Percentiles rank a stretch among this genome's conserved stretches.
phyloP scores from a whole-genome alignment of 2,888 invertebrate species.

The Thymelicus sylvestris region DNA sequence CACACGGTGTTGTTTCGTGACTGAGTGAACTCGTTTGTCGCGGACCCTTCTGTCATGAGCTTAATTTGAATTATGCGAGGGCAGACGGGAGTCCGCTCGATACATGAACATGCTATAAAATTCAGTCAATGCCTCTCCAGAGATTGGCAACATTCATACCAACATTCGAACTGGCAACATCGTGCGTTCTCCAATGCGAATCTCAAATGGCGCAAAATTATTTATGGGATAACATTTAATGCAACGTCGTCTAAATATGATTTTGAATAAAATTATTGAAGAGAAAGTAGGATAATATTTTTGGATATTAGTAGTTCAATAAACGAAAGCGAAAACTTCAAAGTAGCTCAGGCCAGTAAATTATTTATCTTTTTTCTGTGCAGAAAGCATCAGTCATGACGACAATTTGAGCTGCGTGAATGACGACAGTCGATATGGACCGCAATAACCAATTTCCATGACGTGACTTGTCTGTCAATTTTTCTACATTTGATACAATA shows the following conservation, averaged over 20 bases:
- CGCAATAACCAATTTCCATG: too few relatives aligned
- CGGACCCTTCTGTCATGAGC: constrained; percentile 70
- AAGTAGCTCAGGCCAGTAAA: too few relatives aligned
- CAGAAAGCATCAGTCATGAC: too few relatives aligned
- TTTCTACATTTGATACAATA: too few relatives aligned
- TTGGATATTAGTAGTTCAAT: background rate
- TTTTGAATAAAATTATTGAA: background rate
- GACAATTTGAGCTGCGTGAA: too few relatives aligned
- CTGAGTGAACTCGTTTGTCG: constrained; percentile 41
- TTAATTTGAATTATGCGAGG: constrained; percentile 80
- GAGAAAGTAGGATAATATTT: background rate
- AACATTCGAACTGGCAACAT: constrained; percentile 43
- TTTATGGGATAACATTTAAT: constrained; percentile 47
- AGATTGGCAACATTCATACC: constrained; percentile 45
- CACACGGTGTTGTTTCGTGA: constrained; percentile 29
- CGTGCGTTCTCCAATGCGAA: constrained; percentile 55
- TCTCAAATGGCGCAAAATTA: constrained; percentile 37
- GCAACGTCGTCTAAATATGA: background rate
- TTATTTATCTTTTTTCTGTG: too few relatives aligned
- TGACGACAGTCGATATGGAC: too few relatives aligned
- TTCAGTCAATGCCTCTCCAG: constrained; percentile 59
- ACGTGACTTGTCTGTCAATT: too few relatives aligned
- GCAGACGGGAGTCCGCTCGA: constrained; percentile 60
- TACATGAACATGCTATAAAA: constrained; percentile 60
- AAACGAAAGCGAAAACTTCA: too few relatives aligned